These are phyloP conservation scores for Dromius quadrimaculatus DNA, from an alignment of 2,888 invertebrate species.

Conservation along the genomic window DNA sequence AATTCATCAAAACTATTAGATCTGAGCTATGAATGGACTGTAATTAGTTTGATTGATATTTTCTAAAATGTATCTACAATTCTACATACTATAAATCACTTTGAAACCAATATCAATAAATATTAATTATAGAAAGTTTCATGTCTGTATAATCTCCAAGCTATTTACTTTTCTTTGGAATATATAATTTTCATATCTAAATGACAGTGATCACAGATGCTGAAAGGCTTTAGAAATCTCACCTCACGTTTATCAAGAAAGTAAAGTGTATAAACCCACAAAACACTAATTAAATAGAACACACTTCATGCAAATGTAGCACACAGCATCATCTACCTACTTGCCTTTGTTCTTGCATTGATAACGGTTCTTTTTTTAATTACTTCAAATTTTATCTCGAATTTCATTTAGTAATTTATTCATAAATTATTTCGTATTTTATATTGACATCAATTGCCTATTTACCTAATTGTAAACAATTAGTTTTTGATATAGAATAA, in stretches of 20 bases:
- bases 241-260: slow-evolving; percentile 33
- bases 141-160: slow-evolving; percentile 1
- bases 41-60: too few relatives aligned
- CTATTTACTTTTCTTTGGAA: slow-evolving; percentile 20
- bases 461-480: too few relatives aligned
- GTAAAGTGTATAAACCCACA: slow-evolving; percentile 5
- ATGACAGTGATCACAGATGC: not conserved
- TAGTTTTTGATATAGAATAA: too few relatives aligned
- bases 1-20: too few relatives aligned
- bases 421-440: too few relatives aligned
- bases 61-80: too few relatives aligned
- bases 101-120: not conserved
- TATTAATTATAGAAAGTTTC: slow-evolving; percentile 31
- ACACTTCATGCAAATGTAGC: slow-evolving; percentile 16
- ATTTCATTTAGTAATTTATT: too few relatives aligned
- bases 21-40: too few relatives aligned
- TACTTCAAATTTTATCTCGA: too few relatives aligned
- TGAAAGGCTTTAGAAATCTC: slow-evolving; percentile 33
- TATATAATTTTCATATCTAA: slow-evolving; percentile 14
- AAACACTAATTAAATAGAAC: slow-evolving; percentile 34
- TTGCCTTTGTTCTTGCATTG: too few relatives aligned
- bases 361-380: too few relatives aligned
- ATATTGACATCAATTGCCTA: too few relatives aligned
- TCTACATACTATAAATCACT: not conserved
- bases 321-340: not conserved